Evolutionary conservation across 2,113 vertebrate genomes (phyloP), one percentile per base, ranked within the genome.

Genomic region (Ptilorrhoa leucosticta): DNA sequence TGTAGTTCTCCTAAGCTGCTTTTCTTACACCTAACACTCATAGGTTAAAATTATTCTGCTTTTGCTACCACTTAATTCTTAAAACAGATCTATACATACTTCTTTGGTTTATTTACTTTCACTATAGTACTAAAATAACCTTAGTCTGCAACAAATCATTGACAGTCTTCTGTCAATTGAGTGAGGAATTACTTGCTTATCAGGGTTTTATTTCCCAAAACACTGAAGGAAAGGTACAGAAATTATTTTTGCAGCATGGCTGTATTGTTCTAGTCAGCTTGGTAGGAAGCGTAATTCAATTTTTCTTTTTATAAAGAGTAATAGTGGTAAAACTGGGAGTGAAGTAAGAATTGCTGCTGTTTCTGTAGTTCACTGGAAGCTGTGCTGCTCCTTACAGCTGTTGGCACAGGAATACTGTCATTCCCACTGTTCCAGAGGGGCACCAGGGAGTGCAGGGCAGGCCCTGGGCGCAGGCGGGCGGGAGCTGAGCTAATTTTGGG

Each of bases 401-500:
- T 20, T 80, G 72, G 83, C 63, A 23, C 19, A 69, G 91, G 72
- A 78, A 22, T 4, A 0, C 19, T 40, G 76, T 6, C 76, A 57
- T 42, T 80, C 6, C 72, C 53, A 3, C 17, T 27, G 72, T 16
- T 2, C 5, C 6, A 33, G 79, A 33, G 47, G 48, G 51, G 78
- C 58, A 23, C 6, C 0, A 28, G 60, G 65, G 82, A 84, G 87
- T 26, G 79, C 21, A 2, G 44, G 40, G 91, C 13, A 83, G 70
- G 82, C 40, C 2, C 16, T 1, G 18, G 90, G 73, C 28, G 35
- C 68, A 44, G 70, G 48, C 13, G 0, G 64, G 5, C 2, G 8
- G 87, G 24, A 42, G 93, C 87, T 42, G 90, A 89, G 88, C 78
- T 89, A 53, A 81, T 90, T 94, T 64, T 82, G 90, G 91, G 73